Evolutionary conservation across 2,888 invertebrate genomes (phyloP).

Genomic region (Euzophera pinguis): DNA sequence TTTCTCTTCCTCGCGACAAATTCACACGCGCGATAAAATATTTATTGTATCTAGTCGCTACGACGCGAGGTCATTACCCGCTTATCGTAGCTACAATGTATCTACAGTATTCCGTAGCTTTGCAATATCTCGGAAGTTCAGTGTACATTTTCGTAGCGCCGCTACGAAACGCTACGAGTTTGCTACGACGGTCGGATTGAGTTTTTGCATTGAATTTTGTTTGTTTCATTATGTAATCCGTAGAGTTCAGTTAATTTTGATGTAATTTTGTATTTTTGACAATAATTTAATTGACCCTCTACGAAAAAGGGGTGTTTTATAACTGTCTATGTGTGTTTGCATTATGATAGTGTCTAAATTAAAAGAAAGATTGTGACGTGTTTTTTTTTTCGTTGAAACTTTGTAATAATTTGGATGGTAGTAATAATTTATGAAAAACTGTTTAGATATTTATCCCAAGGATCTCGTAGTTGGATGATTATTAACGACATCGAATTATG

Average conservation of each 20-base stretch:
- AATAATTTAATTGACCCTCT: too few relatives aligned
- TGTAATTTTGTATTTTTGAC: neutral
- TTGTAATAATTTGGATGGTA: too few relatives aligned
- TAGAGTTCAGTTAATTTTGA: neutral
- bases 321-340: too few relatives aligned
- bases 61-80: conserved; percentile 2
- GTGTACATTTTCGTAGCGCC: conserved; percentile 22
- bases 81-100: conserved; percentile 8
- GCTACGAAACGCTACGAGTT: neutral
- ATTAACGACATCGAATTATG: too few relatives aligned
- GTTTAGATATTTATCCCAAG: too few relatives aligned
- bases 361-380: too few relatives aligned
- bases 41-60: neutral
- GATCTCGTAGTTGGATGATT: too few relatives aligned
- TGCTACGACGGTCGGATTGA: neutral
- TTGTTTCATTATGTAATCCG: neutral
- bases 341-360: too few relatives aligned
- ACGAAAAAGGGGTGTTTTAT: too few relatives aligned
- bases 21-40: conserved; percentile 2
- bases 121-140: conserved; percentile 39
- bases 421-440: too few relatives aligned
- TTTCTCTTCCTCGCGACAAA: conserved; percentile 8
- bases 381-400: too few relatives aligned
- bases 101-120: conserved; percentile 3
- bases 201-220: neutral